Evolutionary conservation across 2,888 invertebrate genomes (phyloP).

Genomic region (Lycaena phlaeas): DNA sequence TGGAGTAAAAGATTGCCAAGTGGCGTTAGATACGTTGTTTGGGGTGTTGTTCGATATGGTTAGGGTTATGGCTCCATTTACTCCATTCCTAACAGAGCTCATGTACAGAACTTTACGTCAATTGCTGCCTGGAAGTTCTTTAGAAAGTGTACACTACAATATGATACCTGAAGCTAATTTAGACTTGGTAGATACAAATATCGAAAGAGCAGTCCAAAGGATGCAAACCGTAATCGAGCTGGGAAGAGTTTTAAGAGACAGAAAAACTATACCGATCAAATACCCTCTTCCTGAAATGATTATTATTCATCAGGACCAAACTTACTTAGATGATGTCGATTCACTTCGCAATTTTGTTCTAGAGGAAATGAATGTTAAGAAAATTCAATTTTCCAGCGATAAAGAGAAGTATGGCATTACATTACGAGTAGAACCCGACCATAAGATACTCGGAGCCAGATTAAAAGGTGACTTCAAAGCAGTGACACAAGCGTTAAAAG

Average conservation of each 20-base stretch:
- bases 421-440: conserved; percentile 94
- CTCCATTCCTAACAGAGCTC: conserved; percentile 95
- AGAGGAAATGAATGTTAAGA: conserved; percentile 93
- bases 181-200: conserved; percentile 83
- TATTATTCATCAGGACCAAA: conserved; percentile 89
- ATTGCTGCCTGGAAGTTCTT: conserved; percentile 67
- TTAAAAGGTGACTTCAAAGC: conserved; percentile 93
- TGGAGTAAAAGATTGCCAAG: conserved; percentile 84
- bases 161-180: conserved; percentile 85
- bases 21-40: conserved; percentile 90
- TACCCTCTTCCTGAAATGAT: conserved; percentile 97
- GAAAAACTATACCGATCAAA: conserved; percentile 94
- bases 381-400: conserved; percentile 87
- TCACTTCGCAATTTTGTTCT: conserved; percentile 88
- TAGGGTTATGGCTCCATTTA: conserved; percentile 96
- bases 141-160: conserved; percentile 91
- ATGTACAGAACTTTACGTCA: conserved; percentile 92
- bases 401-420: conserved; percentile 94
- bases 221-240: conserved; percentile 98
- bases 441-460: conserved; percentile 89
- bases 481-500: conserved; percentile 86
- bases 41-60: conserved; percentile 91
- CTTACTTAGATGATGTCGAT: conserved; percentile 83
- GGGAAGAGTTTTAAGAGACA: conserved; percentile 92
- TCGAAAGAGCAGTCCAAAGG: conserved; percentile 90